These are phyloP conservation scores for Encarsia formosa DNA, from an alignment of 2,888 invertebrate genomes.

Conservation along the genomic window DNA sequence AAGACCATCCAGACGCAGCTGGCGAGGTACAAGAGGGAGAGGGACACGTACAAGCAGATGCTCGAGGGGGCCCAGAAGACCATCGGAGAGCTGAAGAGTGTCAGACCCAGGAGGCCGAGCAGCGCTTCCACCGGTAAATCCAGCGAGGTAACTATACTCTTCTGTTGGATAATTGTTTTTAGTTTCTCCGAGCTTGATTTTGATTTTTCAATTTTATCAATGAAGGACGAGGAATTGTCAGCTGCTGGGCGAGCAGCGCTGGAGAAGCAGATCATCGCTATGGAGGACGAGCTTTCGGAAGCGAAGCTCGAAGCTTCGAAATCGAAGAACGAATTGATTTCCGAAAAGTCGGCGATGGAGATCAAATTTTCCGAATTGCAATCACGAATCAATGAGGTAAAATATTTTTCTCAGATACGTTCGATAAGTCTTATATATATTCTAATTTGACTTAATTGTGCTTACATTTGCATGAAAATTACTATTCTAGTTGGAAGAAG, in stretches of 20 bases:
- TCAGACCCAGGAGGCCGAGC: slow-evolving; percentile 42
- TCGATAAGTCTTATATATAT: too few relatives aligned
- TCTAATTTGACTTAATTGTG: too few relatives aligned
- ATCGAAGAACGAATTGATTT: slow-evolving; percentile 83
- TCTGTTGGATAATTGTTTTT: slow-evolving; percentile 4
- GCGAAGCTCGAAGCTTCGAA: slow-evolving; percentile 76
- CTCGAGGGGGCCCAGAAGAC: slow-evolving; percentile 82
- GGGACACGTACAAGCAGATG: slow-evolving; percentile 87
- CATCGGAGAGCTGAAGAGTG: slow-evolving; percentile 69
- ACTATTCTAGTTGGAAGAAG: slow-evolving; percentile 75
- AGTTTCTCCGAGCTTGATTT: not conserved
- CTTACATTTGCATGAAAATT: too few relatives aligned
- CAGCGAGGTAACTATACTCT: slow-evolving; percentile 54
- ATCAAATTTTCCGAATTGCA: slow-evolving; percentile 84
- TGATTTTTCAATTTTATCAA: slow-evolving; percentile 13
- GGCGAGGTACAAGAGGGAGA: slow-evolving; percentile 77
- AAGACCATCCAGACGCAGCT: slow-evolving; percentile 74
- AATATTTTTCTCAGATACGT: too few relatives aligned
- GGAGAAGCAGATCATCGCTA: slow-evolving; percentile 78
- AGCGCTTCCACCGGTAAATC: slow-evolving; percentile 65
- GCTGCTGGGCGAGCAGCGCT: slow-evolving; percentile 64
- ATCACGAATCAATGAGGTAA: slow-evolving; percentile 79
- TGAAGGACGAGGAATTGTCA: slow-evolving; percentile 67
- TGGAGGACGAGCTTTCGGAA: slow-evolving; percentile 87
- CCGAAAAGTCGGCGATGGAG: slow-evolving; percentile 81